These are phyloP conservation scores for Falco biarmicus DNA, from an alignment of 2,797 vertebrate genomes.

Conservation along the genomic window DNA sequence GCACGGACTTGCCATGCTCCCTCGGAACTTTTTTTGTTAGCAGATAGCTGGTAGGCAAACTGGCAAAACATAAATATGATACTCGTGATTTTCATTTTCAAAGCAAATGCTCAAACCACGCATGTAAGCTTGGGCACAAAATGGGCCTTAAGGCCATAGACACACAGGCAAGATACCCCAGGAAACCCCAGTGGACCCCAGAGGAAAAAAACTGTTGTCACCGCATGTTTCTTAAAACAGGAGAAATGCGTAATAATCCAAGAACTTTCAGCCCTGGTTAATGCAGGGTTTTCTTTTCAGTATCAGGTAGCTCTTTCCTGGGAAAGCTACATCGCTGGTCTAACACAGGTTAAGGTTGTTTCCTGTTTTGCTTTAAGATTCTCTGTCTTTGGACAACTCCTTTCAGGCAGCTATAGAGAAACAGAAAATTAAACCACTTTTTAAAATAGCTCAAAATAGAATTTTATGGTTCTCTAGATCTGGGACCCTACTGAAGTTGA, in stretches of 20 bases:
- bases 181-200: not conserved
- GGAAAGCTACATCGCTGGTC: not conserved
- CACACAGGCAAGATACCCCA: not conserved
- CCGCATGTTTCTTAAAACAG: not conserved
- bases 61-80: conserved; percentile 78
- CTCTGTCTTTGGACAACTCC: not conserved
- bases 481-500: not conserved
- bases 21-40: conserved; percentile 81
- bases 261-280: not conserved
- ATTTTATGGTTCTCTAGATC: not conserved
- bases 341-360: not conserved
- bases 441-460: not conserved
- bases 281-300: not conserved
- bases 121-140: conserved; percentile 56
- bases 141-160: conserved; percentile 16
- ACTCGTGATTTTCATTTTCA: conserved; percentile 40
- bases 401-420: not conserved
- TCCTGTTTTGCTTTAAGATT: not conserved
- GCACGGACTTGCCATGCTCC: conserved; percentile 83
- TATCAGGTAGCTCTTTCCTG: not conserved
- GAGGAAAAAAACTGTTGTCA: not conserved
- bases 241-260: not conserved
- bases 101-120: conserved; percentile 69
- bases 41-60: conserved; percentile 82
- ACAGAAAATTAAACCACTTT: conserved; percentile 7